These are phyloP conservation scores for Acestrorhynchus altus DNA, from an alignment of 2,797 vertebrate genomes.

Conservation along the genomic window DNA sequence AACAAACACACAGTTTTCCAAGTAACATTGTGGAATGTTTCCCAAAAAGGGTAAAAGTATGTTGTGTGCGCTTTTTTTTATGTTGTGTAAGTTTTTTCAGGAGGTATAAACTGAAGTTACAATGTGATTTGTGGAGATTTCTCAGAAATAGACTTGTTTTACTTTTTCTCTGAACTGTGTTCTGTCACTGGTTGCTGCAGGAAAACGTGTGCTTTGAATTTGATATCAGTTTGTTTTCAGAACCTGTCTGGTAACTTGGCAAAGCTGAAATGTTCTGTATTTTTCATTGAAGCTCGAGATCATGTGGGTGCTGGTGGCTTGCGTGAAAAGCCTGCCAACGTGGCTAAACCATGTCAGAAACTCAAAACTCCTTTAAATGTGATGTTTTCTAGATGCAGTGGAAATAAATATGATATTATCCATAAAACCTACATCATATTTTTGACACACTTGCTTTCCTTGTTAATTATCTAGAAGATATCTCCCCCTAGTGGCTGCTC, in stretches of 20 bases:
- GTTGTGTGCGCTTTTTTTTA: too few species aligned
- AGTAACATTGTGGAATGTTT: too few species aligned
- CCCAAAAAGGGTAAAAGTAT: too few species aligned
- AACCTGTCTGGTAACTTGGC: conserved; percentile 31
- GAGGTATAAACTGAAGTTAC: neutral
- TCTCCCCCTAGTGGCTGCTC: neutral
- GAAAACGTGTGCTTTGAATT: neutral
- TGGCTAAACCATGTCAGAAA: neutral
- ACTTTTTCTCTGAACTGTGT: neutral
- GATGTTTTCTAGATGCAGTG: neutral
- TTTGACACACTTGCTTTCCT: neutral
- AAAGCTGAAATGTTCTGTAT: neutral
- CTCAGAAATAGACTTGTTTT: neutral
- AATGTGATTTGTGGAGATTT: neutral
- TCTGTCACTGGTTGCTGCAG: neutral
- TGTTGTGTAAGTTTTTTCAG: too few species aligned
- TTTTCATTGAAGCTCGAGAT: neutral
- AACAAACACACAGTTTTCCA: too few species aligned
- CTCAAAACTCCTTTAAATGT: neutral
- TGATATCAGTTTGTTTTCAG: conserved; percentile 11
- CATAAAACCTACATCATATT: neutral
- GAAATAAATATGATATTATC: neutral
- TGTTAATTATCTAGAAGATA: neutral
- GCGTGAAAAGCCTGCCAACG: neutral
- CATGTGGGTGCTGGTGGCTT: neutral